A percentile compares a stretch with the other conserved stretches of the same genome.
These are phyloP conservation scores for Scelioninae gen. 1 DNA, from an alignment of 2,888 invertebrate species.

Conservation along the genomic window DNA sequence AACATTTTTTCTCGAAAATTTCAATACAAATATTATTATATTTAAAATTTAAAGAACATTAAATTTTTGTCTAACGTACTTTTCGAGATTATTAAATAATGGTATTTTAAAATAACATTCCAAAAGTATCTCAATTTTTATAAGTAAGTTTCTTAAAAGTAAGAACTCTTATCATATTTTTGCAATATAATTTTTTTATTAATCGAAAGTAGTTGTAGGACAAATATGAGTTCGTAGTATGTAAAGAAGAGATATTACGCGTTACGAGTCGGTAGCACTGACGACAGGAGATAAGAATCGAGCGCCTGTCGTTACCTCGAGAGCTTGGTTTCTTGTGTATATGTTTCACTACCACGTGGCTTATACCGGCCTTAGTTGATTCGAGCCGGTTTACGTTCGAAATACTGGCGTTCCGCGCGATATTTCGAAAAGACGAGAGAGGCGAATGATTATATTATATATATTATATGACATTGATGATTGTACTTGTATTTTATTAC, in stretches of 20 bases:
- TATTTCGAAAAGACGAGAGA: constrained; percentile 54
- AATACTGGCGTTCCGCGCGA: constrained; percentile 30
- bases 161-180: no score
- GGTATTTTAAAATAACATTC: no score
- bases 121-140: no score
- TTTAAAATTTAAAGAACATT: no score
- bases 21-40: no score
- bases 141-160: no score
- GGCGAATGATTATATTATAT: constrained; percentile 4
- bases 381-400: constrained; percentile 61
- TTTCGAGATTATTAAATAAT: no score
- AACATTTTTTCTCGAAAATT: no score
- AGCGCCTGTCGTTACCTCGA: constrained; percentile 66
- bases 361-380: constrained; percentile 51
- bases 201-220: background rate
- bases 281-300: constrained; percentile 70
- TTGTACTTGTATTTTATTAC: constrained; percentile 31
- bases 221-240: constrained; percentile 37
- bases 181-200: no score
- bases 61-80: no score
- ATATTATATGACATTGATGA: constrained; percentile 56
- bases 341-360: constrained; percentile 65
- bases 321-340: constrained; percentile 62
- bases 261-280: constrained; percentile 67
- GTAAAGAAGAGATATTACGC: constrained; percentile 59